Evolutionary conservation across 2,888 invertebrate species (phyloP), one percentile per base, ranked within the genome.

Genomic region (Drosophila fungiperda): DNA sequence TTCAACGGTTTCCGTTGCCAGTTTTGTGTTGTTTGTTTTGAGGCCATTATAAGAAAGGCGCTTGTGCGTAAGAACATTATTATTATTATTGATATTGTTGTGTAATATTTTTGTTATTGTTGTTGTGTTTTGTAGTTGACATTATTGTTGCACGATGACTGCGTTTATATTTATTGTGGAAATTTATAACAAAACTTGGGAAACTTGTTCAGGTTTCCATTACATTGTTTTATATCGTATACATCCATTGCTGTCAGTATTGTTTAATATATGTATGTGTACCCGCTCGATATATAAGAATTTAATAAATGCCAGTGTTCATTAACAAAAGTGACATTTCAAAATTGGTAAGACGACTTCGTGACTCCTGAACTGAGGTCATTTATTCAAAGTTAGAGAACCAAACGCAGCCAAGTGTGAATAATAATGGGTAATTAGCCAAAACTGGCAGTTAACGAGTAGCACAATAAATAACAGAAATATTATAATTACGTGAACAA

Each of bases 141-240:
- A 55, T 79, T 79, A 64, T 82, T 76, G 65, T 79, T 86, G 72
- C 57, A 63, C 63, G 48, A 61, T 75, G 74, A 68, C 77, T 66
- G 63, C 54, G 78, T 69, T 82, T 80, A 87, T 87, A 85, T 89
- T 89, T 85, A 85, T 85, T 80, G 75, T 76, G 70, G 80, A 74
- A 80, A 87, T 85, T 85, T 89, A 87, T 89, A 72, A 72, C 75
- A 68, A 57, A 87, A 82, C 77, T 82, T 80, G 61, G 55, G 71
- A 58, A 72, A 73, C 75, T 68, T 64, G 77, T 69, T 35, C 63
- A 59, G 50, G 50, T 66, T 67, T 49, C 65, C 55, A 38, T 54
- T 70, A 58, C 63, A 68, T 68, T 81, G 68, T 66, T 77, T 65
- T 69, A 58, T 70, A 40, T 32, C 54, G 69, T 49, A 58, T n/a